Evolutionary conservation across 2,797 vertebrate species (phyloP).

Genomic region (Podargus strigoides): DNA sequence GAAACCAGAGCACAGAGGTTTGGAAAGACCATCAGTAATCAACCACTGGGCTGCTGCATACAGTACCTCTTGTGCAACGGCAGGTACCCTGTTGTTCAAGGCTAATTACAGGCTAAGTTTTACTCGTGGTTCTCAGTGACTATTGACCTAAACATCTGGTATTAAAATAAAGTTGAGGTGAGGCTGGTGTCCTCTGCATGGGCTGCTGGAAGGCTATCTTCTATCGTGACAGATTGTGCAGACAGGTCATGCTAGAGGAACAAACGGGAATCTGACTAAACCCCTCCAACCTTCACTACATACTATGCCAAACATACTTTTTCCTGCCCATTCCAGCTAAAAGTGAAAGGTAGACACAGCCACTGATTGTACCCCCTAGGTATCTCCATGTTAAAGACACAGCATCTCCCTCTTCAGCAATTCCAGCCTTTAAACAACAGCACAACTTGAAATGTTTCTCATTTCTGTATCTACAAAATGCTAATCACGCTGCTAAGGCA

Average conservation of each 20-base stretch:
- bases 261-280: neutral
- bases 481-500: neutral
- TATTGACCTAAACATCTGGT: too few relatives aligned
- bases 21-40: neutral
- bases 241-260: neutral
- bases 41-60: neutral
- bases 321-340: neutral
- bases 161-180: neutral
- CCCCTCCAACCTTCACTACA: neutral
- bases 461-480: neutral
- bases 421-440: neutral
- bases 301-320: neutral
- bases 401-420: neutral
- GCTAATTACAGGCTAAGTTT: neutral
- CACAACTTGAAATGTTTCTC: too few relatives aligned
- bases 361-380: neutral
- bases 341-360: neutral
- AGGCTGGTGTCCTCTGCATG: accelerated
- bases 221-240: accelerated
- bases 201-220: neutral
- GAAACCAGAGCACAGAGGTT: neutral
- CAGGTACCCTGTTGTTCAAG: neutral
- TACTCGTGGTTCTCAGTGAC: neutral
- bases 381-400: neutral
- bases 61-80: neutral